Evolutionary conservation across 1,140 invertebrate species (phyloP).

Genomic region (Drusus annulatus): DNA sequence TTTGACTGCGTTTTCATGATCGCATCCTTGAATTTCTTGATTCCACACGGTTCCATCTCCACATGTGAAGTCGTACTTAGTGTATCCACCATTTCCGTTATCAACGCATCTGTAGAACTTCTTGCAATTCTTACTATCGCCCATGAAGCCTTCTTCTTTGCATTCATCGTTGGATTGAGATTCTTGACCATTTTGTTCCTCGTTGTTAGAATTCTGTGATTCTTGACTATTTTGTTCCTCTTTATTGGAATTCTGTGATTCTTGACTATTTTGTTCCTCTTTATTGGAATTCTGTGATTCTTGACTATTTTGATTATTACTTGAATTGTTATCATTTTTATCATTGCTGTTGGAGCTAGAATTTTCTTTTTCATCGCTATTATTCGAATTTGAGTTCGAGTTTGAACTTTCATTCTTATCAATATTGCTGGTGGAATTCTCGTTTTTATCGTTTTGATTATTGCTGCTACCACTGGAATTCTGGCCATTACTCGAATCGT

Average conservation of each 20-base stretch:
- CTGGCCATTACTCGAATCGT: slow-evolving; percentile 14
- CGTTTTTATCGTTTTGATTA: slow-evolving; percentile 26
- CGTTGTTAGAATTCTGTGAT: neutral
- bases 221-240: slow-evolving; percentile 5
- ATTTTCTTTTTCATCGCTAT: slow-evolving; percentile 55
- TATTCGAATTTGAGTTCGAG: slow-evolving; percentile 43
- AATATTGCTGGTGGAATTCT: neutral
- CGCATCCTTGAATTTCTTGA: slow-evolving; percentile 68
- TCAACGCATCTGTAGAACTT: slow-evolving; percentile 78
- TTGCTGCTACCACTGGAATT: neutral
- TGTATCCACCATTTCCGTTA: slow-evolving; percentile 69
- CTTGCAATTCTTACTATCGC: slow-evolving; percentile 73
- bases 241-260: neutral
- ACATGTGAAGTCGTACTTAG: slow-evolving; percentile 69
- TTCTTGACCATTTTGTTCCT: slow-evolving; percentile 49
- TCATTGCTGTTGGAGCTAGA: slow-evolving; percentile 2
- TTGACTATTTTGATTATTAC: slow-evolving; percentile 44
- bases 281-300: neutral
- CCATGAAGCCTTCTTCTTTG: slow-evolving; percentile 73
- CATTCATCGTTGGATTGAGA: slow-evolving; percentile 62
- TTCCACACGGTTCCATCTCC: slow-evolving; percentile 75
- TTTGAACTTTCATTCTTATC: slow-evolving; percentile 59
- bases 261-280: slow-evolving; percentile 7
- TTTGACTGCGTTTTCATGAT: slow-evolving; percentile 66
- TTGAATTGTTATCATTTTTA: slow-evolving; percentile 35